Base-by-base conservation (phyloP, 2,888 invertebrate genomes). In the Epirrita christyi region DNA sequence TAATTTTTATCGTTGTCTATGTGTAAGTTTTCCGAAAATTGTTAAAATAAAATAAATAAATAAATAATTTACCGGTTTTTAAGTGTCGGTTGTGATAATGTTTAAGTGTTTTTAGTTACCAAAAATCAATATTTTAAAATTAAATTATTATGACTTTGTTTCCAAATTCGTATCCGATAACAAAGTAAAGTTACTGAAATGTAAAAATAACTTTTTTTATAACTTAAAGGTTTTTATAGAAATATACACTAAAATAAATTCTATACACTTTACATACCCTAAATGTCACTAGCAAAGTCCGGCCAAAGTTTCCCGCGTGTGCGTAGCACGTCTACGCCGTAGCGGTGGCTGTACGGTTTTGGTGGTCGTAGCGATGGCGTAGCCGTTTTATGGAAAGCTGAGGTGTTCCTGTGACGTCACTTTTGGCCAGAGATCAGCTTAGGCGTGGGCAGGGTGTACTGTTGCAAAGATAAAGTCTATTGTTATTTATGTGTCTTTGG, bases 271-370 rank as follows among this genome's bases (percentile, higher is more conserved):
- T 55, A 56, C 50, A 9, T 59, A 67, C 63, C 63, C 59, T 60
- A 59, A 51, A 7, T 7, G 28, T 45, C 52, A 62, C 57, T 15
- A 42, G 38, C 55, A 46, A 37, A 49, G 38, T 52, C 54, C 71
- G 71, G 52, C 47, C 60, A 59, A 80, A 80, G 70, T 79, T 75
- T 70, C 46, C 61, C 69, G 66, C 70, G 67, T 52, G 52, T 68
- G 71, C 83, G 82, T 82, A 83, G 83, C 81, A 78, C 88, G 88
- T 83, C 85, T 87, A 86, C 86, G 84, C 79, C 84, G 85, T 83
- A 83, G 81, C 84, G 70, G 67, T 70, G 66, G 76, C 68, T 78
- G 78, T 80, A 83, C 85, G 76, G 77, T 66, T 85, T 88, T 88
- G 88, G 78, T 75, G 73, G 57, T 63, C 67, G 79, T 74, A 75